Conservation (phyloP, 2,888 invertebrate species). For the Diaphora mendica region DNA sequence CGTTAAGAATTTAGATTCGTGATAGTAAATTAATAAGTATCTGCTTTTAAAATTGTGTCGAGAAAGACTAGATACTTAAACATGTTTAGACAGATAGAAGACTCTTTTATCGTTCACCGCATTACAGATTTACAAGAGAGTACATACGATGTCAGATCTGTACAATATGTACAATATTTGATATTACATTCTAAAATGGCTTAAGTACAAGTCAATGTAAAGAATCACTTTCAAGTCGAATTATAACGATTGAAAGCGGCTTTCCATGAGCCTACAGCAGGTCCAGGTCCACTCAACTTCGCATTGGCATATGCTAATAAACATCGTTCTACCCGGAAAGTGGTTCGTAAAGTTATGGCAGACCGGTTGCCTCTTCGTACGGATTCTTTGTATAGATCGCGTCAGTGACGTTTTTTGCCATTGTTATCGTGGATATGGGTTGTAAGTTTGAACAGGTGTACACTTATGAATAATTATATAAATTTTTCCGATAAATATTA, state of each 20-base stretch:
- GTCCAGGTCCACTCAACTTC: slow-evolving; percentile 1
- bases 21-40: neutral
- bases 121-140: no score
- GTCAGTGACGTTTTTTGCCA: slow-evolving; percentile 7
- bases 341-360: slow-evolving; percentile 8
- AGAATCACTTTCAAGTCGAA: neutral
- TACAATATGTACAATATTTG: no score
- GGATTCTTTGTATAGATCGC: neutral
- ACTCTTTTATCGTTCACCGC: no score
- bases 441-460: slow-evolving; percentile 13
- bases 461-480: neutral
- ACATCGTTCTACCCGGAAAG: slow-evolving; percentile 31
- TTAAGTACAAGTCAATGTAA: neutral
- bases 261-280: neutral
- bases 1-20: neutral
- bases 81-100: neutral
- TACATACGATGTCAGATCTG: no score
- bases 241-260: neutral
- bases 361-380: slow-evolving; percentile 1
- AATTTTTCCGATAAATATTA: neutral
- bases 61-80: neutral
- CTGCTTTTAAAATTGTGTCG: no score
- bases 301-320: slow-evolving; percentile 42
- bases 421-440: slow-evolving; percentile 7
- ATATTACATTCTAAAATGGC: neutral